Percentiles rank a stretch among this genome's conserved stretches.
phyloP scores from a whole-genome alignment of 2,113 vertebrate species.

The Phylloscopus trochilus region DNA sequence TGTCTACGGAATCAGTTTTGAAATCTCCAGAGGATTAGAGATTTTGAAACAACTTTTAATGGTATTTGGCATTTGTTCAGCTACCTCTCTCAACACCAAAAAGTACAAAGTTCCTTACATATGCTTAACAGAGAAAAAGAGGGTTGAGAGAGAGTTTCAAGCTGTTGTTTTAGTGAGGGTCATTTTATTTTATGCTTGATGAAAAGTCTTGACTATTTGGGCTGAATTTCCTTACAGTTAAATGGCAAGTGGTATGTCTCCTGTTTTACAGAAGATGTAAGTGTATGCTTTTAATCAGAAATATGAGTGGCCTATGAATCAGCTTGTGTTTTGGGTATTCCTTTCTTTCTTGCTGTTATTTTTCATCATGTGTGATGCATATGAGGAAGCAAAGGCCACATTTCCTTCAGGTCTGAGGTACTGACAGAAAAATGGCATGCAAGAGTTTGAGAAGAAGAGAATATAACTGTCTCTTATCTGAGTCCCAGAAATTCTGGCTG shows the following conservation, averaged over 20 bases:
- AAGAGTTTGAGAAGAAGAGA: background rate
- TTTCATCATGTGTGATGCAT: background rate
- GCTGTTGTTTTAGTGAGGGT: background rate
- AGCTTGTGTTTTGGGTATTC: background rate
- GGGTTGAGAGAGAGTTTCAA: background rate
- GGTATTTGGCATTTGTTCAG: slow-evolving; percentile 28
- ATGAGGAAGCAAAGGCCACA: background rate
- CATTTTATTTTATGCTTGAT: background rate
- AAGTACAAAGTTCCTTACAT: background rate
- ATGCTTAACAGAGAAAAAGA: background rate
- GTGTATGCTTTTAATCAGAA: background rate
- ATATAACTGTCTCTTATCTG: background rate
- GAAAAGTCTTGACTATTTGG: background rate
- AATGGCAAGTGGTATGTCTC: background rate
- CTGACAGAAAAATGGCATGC: background rate
- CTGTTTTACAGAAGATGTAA: background rate
- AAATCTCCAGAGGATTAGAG: background rate
- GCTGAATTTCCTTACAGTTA: background rate
- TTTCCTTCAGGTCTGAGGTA: background rate
- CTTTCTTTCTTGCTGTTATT: background rate
- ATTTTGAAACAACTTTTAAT: background rate
- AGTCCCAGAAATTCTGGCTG: background rate
- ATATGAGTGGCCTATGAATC: background rate
- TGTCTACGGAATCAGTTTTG: background rate
- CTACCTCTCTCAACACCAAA: slow-evolving; percentile 22